Conservation (phyloP, 2,113 vertebrate species). For the Entomyzon cyanotis region DNA sequence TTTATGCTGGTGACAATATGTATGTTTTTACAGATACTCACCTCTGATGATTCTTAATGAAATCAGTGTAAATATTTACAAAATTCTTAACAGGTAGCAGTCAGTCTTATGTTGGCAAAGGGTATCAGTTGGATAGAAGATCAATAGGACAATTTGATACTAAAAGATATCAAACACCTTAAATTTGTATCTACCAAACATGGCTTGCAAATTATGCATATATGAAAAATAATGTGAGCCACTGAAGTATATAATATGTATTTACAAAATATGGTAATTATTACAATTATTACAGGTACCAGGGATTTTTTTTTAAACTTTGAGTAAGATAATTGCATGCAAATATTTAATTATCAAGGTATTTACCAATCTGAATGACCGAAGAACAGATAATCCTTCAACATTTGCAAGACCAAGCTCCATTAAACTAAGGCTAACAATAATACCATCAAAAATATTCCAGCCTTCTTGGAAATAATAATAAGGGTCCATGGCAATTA, state of each 20-base stretch:
- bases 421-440: slow-evolving; percentile 92
- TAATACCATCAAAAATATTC: slow-evolving; percentile 97
- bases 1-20: neutral
- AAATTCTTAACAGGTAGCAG: neutral
- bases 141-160: neutral
- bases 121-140: neutral
- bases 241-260: neutral
- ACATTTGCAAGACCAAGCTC: slow-evolving; percentile 85
- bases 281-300: neutral
- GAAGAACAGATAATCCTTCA: slow-evolving; percentile 87
- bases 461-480: slow-evolving; percentile 95
- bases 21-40: neutral
- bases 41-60: neutral
- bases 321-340: neutral
- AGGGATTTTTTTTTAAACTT: neutral
- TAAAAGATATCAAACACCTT: neutral
- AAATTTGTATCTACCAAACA: neutral
- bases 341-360: neutral
- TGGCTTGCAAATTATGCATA: neutral
- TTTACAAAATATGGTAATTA: neutral
- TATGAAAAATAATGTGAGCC: neutral
- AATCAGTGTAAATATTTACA: neutral
- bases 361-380: slow-evolving; percentile 94
- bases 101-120: neutral
- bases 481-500: slow-evolving; percentile 94